Evolutionary conservation across 2,797 vertebrate genomes (phyloP), one percentile per base, ranked within the genome.

Genomic region (Pelochelys cantorii): DNA sequence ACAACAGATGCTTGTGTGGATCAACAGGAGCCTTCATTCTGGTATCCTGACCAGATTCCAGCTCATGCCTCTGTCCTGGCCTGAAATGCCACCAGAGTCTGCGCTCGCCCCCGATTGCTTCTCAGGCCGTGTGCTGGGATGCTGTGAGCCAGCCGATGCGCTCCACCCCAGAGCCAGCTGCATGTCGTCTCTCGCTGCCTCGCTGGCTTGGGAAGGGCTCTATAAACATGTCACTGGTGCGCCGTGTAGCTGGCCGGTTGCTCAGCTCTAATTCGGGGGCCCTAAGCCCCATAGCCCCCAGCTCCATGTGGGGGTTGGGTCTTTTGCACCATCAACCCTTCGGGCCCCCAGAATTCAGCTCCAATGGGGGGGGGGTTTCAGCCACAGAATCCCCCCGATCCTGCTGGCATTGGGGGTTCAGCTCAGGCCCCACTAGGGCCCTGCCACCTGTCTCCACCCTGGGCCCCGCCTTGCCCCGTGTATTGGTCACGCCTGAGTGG

Each of bases 401-500:
- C 74, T 27, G 12, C 74, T 48, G 42, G 15, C 23, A 15, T 75
- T 48, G 74, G 25, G 74, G 74, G 74, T 7, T 48, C 25, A 11
- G 9, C 37, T 22, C 37, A 5, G 37, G 23, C 11, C 23, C 2
- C 1, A n/a, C n/a, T 15, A 31, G 60, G 14, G 29, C 60, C 59
- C 31, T 5, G 65, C 17, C 9, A 4, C n/a, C 34, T 22, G 9
- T 18, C 34, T 71, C 74, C 22, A 23, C 7, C 37, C 37, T 42
- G 5, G 12, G 22, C 11, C 20, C 37, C 71, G 23, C 23, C 37
- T 48, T 23, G 12, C 34, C 20, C 71, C 6, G 10, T 11, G 1
- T 27, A 23, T 48, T 12, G 2, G 11, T 48, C 71, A 75, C 1
- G 7, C 74, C 42, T 6, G 53, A n/a, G 29, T 0, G 31, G 78